Evolutionary conservation across 2,888 invertebrate genomes (phyloP), one percentile per base, ranked within the genome.

Genomic region (Mesopsocus fuscifrons): DNA sequence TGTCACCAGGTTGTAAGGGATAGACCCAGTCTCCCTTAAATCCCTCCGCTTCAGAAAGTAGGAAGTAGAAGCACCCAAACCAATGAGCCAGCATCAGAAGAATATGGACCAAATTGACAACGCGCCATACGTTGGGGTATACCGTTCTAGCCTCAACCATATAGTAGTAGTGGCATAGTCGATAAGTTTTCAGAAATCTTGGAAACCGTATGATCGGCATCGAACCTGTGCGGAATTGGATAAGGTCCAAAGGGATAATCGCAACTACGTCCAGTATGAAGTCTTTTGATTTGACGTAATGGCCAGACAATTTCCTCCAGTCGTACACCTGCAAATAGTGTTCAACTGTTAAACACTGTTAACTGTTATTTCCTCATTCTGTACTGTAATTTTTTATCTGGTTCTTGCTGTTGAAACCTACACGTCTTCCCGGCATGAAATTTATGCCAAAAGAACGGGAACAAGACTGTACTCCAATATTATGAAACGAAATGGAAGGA

Each of bases 31-130:
- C 85, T 34, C 85, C 85, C 73, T 83, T 64, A 60, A 87, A 87
- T 16, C 78, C 81, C 60, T 89, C 88, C 45, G 82, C 81, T 59
- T 92, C 88, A 4, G 91, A 91, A 44, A 94, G 72, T 55, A 94
- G 66, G 65, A 83, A 94, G 68, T 94, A 94, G 69, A 94, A 94
- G 63, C 92, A 94, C 44, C 94, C 94, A 60, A 94, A 94, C 94
- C 94, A 94, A 60, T 94, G 94, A 41, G 92, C 91, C 54, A 92
- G 69, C 56, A 94, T 84, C 53, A 94, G 74, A 50, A 94, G 72
- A 55, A 94, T 91, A 61, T 94, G 94, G 52, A 92, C 87, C 48
- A 94, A 71, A 66, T 92, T 94, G 56, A 89, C 76, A 50, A 94
- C 94, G 13, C 94, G 71, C 85, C 92, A 91, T 59, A 94, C 72